Percentiles rank a stretch among this genome's conserved stretches.
Evolutionary conservation across 2,113 vertebrate genomes (phyloP).

Genomic region (Triplophysa siluroides): DNA sequence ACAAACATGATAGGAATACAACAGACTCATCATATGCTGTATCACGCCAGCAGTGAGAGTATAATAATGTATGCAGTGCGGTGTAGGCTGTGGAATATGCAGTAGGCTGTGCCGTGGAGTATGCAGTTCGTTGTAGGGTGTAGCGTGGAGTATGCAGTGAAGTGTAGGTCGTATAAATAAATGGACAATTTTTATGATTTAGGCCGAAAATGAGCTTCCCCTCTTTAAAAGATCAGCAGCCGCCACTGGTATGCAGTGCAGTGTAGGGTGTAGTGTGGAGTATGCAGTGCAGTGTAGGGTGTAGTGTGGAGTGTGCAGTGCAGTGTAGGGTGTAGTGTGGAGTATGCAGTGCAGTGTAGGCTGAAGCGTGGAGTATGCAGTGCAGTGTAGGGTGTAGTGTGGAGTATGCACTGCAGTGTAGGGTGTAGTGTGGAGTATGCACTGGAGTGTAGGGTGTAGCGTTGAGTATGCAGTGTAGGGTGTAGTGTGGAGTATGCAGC

Average conservation of each 20-base stretch:
- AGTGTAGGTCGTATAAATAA: too few species aligned
- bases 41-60: not conserved
- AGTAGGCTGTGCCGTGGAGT: too few species aligned
- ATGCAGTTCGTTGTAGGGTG: not conserved
- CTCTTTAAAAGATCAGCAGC: too few species aligned
- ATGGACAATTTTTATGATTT: too few species aligned
- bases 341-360: not conserved
- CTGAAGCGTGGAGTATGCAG: not conserved
- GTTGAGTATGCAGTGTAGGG: not conserved
- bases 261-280: not conserved
- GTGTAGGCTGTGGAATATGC: too few species aligned
- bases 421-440: not conserved
- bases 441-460: not conserved
- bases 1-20: too few species aligned
- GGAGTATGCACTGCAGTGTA: not conserved
- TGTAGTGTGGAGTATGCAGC: not conserved
- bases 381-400: not conserved
- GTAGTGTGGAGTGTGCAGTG: not conserved
- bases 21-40: too few species aligned
- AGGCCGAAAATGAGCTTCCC: too few species aligned
- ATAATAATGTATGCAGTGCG: not conserved
- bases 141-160: not conserved
- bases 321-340: not conserved
- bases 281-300: not conserved
- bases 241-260: too few species aligned